Conservation (phyloP, 2,888 invertebrate genomes). For the Bellardia bayeri region DNA sequence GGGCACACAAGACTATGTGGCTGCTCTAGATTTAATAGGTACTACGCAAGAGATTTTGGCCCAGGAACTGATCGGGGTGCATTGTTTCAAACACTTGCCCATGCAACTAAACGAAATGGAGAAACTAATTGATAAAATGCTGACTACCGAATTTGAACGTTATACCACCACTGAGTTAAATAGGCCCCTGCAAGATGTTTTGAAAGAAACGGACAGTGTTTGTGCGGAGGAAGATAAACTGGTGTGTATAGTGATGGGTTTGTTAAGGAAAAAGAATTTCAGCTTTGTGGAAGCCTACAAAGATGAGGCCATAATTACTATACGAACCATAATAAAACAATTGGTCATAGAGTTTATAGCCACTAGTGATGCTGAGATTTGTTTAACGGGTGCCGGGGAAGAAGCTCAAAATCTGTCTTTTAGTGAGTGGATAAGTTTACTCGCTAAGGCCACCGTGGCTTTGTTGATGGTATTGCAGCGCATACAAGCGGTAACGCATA, state of each 20-base stretch:
- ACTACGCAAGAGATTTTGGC: constrained; percentile 97
- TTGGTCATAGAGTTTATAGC: constrained; percentile 91
- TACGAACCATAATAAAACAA: constrained; percentile 95
- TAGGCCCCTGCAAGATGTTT: constrained; percentile 87
- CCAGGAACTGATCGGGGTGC: constrained; percentile 95
- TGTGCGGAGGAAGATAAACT: constrained; percentile 90
- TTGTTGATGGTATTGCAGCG: constrained; percentile 89
- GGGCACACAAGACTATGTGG: constrained; percentile 98
- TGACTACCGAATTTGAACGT: constrained; percentile 96
- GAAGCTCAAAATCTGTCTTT: constrained; percentile 86
- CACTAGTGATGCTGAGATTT: constrained; percentile 85
- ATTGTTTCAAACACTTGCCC: constrained; percentile 97
- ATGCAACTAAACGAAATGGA: constrained; percentile 98
- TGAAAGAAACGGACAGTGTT: constrained; percentile 85
- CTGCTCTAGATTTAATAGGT: constrained; percentile 96
- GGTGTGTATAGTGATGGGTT: constrained; percentile 94
- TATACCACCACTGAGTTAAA: constrained; percentile 96
- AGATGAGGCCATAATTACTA: constrained; percentile 94
- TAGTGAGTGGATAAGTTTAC: constrained; percentile 88
- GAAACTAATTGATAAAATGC: constrained; percentile 97
- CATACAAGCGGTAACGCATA: constrained; percentile 90
- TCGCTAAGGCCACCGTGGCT: constrained; percentile 88
- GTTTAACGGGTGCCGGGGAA: constrained; percentile 85
- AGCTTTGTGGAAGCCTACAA: constrained; percentile 94
- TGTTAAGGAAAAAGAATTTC: constrained; percentile 93